phyloP scores from a whole-genome alignment of 1,140 invertebrate species.

The Coptotermes formosanus region DNA sequence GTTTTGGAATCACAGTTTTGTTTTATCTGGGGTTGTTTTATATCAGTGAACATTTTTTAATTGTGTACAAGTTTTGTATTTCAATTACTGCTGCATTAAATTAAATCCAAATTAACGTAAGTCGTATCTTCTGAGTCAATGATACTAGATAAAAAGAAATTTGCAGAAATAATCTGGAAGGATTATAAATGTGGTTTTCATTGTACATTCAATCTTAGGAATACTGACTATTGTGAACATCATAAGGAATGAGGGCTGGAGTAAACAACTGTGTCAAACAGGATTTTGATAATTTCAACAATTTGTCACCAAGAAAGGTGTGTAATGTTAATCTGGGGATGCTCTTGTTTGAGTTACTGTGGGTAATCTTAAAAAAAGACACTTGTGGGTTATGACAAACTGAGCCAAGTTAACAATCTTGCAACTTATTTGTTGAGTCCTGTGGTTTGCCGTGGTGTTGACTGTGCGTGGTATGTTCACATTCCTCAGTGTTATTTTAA shows the following conservation, averaged over 20 bases:
- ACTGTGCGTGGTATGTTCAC: conserved; percentile 25
- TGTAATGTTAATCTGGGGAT: background rate
- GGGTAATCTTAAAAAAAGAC: background rate
- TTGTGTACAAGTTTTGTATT: too few species aligned
- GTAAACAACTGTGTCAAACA: background rate
- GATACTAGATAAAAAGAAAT: background rate
- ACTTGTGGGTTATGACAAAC: background rate
- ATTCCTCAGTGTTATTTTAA: conserved; percentile 25
- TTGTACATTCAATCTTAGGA: background rate
- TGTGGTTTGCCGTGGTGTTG: conserved; percentile 29
- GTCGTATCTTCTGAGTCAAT: too few species aligned
- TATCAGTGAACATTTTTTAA: too few species aligned
- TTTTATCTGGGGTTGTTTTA: too few species aligned
- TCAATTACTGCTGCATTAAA: too few species aligned
- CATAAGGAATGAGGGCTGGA: background rate
- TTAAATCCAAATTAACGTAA: too few species aligned
- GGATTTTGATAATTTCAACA: background rate
- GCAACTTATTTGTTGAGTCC: conserved; percentile 23
- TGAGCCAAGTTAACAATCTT: conserved; percentile 13
- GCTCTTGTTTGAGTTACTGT: background rate
- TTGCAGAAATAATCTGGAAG: background rate
- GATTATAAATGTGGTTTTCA: background rate
- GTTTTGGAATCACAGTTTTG: too few species aligned
- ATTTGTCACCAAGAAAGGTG: background rate
- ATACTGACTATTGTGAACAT: conserved; percentile 15